These are phyloP conservation scores for Subanguina moxae DNA, from an alignment of 1,140 invertebrate genomes.

Conservation along the genomic window DNA sequence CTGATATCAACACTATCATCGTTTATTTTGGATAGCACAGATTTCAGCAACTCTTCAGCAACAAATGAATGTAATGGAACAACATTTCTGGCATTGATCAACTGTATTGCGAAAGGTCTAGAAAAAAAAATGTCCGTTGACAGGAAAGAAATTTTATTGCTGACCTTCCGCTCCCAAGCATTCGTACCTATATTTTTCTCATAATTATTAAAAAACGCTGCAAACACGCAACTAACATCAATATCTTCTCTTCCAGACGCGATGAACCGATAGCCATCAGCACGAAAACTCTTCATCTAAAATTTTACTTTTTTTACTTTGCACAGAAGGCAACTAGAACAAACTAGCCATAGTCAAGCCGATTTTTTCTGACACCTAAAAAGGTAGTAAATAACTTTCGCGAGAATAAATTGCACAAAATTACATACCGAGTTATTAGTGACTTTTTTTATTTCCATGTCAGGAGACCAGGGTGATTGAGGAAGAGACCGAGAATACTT, in stretches of 20 bases:
- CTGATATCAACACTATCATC: constrained; percentile 36
- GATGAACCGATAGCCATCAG: constrained; percentile 37
- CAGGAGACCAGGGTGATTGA: constrained; percentile 52
- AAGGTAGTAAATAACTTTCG: constrained; percentile 10
- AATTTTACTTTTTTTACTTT: too few species aligned
- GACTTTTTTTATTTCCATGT: constrained; percentile 27
- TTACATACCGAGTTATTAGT: constrained; percentile 1
- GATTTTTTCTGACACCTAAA: constrained; percentile 53
- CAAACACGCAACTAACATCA: constrained; percentile 37
- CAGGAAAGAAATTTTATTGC: constrained; percentile 62
- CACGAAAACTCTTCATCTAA: constrained; percentile 31
- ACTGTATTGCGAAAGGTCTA: constrained; percentile 57
- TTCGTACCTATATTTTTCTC: neutral
- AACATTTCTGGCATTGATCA: constrained; percentile 31
- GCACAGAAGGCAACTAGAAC: too few species aligned
- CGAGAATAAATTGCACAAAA: neutral
- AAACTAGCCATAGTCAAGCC: constrained; percentile 14
- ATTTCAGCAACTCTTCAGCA: constrained; percentile 30
- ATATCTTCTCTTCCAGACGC: constrained; percentile 55
- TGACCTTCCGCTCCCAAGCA: constrained; percentile 60
- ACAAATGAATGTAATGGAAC: constrained; percentile 4
- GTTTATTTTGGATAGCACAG: constrained; percentile 2
- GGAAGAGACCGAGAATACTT: constrained; percentile 53
- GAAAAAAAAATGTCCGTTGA: constrained; percentile 58
- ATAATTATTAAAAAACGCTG: too few species aligned